Evolutionary conservation across 2,113 vertebrate genomes (phyloP).

Genomic region (Ardeotis arabs): DNA sequence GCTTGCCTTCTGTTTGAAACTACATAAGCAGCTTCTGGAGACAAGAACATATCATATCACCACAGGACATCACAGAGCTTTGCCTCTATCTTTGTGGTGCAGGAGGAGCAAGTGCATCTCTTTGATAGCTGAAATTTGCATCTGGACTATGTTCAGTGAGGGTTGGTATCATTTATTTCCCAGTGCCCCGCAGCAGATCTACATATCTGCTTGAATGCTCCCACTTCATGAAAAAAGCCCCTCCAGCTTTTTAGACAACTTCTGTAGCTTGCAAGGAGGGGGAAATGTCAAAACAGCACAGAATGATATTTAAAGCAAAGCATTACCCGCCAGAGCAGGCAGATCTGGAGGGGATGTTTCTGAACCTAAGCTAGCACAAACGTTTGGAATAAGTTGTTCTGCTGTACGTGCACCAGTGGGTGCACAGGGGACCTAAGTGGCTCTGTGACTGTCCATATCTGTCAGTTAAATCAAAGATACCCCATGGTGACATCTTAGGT

Average conservation of each 20-base stretch:
- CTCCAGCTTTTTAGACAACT: neutral
- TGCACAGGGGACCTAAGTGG: neutral
- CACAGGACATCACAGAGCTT: neutral
- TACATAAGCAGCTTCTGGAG: neutral
- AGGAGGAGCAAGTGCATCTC: neutral
- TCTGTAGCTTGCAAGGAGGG: neutral
- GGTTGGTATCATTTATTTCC: neutral
- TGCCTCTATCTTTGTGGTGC: neutral
- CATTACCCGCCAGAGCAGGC: neutral
- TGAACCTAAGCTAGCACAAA: neutral
- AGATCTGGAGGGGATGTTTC: neutral
- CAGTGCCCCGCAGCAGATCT: neutral
- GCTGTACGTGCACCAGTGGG: accelerated
- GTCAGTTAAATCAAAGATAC: neutral
- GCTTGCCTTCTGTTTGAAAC: neutral
- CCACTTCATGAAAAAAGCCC: neutral
- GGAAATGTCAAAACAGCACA: neutral
- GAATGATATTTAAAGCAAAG: neutral
- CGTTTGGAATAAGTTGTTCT: neutral
- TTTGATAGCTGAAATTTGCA: neutral
- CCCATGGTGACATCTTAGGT: neutral
- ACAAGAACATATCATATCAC: neutral
- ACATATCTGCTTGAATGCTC: neutral
- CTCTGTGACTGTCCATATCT: neutral
- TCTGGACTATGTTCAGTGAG: neutral